Conservation (phyloP, 2,113 vertebrate species). For the Cheirogaleus medius region DNA sequence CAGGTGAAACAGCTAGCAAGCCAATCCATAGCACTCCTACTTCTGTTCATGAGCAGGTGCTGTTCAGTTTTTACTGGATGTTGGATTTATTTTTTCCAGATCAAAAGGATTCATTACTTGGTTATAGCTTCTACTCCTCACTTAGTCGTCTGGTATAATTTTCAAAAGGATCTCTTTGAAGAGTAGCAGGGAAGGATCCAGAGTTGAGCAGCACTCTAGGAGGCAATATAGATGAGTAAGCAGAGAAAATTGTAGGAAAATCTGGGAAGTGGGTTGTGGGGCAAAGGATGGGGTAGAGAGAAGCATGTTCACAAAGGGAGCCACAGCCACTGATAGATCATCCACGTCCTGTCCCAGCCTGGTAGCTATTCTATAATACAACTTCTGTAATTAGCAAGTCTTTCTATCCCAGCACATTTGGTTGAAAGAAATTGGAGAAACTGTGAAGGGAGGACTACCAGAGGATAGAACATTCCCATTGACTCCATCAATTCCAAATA, state of each 20-base stretch:
- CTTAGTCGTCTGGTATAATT: slow-evolving; percentile 1
- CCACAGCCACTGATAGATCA: not conserved
- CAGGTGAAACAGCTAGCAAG: not conserved
- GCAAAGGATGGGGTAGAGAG: not conserved
- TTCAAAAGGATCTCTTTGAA: not conserved
- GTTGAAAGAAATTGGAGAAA: not conserved
- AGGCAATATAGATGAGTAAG: not conserved
- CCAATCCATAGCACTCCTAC: not conserved
- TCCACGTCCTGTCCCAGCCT: not conserved
- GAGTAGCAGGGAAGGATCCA: not conserved
- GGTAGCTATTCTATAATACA: not conserved
- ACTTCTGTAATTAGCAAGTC: not conserved
- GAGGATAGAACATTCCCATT: not conserved
- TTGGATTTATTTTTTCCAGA: slow-evolving; percentile 21
- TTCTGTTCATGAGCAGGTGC: not conserved
- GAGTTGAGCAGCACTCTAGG: not conserved
- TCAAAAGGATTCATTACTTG: not conserved
- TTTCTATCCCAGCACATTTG: not conserved
- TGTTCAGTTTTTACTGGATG: not conserved
- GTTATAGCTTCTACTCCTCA: not conserved
- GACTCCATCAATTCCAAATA: not conserved
- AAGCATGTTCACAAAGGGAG: not conserved
- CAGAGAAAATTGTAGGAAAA: not conserved
- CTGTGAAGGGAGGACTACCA: not conserved
- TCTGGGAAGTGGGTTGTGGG: not conserved